Evolutionary conservation across 2,113 vertebrate species (phyloP).

Genomic region (Neodontobutis hainanensis): DNA sequence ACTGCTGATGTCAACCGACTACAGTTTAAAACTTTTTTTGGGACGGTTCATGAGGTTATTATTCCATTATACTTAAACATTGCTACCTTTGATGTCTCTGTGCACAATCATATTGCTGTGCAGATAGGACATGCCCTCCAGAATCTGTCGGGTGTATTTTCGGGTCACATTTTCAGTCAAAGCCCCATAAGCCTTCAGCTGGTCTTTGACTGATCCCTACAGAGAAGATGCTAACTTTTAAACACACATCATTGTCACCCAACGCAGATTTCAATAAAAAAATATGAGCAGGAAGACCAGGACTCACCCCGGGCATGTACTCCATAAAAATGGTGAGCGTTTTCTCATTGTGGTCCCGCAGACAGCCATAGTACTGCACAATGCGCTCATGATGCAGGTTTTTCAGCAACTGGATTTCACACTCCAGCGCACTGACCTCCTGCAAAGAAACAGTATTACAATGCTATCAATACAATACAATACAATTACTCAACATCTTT

Average conservation of each 20-base stretch:
- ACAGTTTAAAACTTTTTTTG: too few species aligned
- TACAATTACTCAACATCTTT: too few species aligned
- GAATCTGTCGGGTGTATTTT: constrained; percentile 94
- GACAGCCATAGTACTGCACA: constrained; percentile 93
- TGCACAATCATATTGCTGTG: constrained; percentile 99
- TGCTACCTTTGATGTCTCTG: constrained; percentile 94
- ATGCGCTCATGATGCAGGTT: constrained; percentile 94
- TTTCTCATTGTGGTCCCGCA: constrained; percentile 90
- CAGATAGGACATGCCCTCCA: constrained; percentile 94
- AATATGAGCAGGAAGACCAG: not conserved
- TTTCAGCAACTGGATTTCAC: constrained; percentile 96
- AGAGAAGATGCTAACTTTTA: not conserved
- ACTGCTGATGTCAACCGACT: too few species aligned
- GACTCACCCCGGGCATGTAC: constrained; percentile 94
- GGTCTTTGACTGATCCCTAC: constrained; percentile 95
- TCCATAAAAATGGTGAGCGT: constrained; percentile 98
- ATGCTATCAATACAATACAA: not conserved
- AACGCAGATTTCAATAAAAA: not conserved
- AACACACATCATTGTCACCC: too few species aligned
- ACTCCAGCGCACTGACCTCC: constrained; percentile 96
- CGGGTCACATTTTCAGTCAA: constrained; percentile 94
- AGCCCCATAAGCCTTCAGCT: constrained; percentile 93
- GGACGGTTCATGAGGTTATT: not conserved
- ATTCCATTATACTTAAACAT: not conserved
- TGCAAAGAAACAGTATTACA: constrained; percentile 45